phyloP scores from a whole-genome alignment of 2,888 invertebrate species.

The Eubasilissa splendida region DNA sequence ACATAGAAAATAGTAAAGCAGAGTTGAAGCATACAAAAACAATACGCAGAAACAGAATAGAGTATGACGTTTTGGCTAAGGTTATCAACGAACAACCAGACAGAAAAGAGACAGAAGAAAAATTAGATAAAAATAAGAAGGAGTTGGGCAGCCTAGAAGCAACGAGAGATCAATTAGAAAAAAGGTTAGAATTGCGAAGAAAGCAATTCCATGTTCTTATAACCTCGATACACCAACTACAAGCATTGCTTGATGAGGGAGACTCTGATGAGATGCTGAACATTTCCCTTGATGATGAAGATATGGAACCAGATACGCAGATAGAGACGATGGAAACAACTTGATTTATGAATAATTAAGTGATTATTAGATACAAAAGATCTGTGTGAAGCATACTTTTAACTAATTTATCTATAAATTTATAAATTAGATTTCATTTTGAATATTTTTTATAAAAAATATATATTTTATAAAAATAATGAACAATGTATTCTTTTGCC shows the following conservation, averaged over 20 bases:
- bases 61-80: conserved; percentile 94
- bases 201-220: conserved; percentile 94
- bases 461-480: too few relatives aligned
- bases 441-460: too few relatives aligned
- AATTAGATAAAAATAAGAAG: conserved; percentile 79
- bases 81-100: conserved; percentile 93
- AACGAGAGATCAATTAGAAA: conserved; percentile 81
- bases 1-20: conserved; percentile 86
- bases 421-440: too few relatives aligned
- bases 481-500: too few relatives aligned
- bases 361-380: background rate
- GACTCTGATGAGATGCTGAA: conserved; percentile 74
- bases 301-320: conserved; percentile 36
- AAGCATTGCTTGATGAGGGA: conserved; percentile 83
- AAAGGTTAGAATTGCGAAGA: conserved; percentile 84
- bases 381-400: background rate
- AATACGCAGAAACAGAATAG: conserved; percentile 90
- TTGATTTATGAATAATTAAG: conserved; percentile 3
- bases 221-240: conserved; percentile 88
- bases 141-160: conserved; percentile 82
- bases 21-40: conserved; percentile 88
- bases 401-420: too few relatives aligned
- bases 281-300: conserved; percentile 67
- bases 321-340: conserved; percentile 28
- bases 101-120: conserved; percentile 82